Evolutionary conservation across 2,888 invertebrate genomes (phyloP).

Genomic region (Myopa testacea): DNA sequence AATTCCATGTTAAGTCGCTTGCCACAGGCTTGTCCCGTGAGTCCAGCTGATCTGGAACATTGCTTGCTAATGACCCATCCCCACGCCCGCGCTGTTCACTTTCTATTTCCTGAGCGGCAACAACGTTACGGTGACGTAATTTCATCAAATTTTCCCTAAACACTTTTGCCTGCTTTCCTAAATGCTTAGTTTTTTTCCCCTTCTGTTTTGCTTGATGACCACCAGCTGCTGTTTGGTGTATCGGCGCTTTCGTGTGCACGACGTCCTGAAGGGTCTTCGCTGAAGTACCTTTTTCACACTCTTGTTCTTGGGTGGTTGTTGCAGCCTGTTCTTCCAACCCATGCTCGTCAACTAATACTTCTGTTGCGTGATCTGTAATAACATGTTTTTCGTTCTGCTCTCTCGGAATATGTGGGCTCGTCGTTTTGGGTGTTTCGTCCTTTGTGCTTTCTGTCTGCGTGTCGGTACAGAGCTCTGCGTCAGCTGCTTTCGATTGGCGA

Average conservation of each 20-base stretch:
- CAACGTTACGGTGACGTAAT: slow-evolving; percentile 1
- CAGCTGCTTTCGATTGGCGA: background rate
- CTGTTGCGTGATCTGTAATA: slow-evolving; percentile 16
- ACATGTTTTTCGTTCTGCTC: background rate
- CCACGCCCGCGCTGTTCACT: background rate
- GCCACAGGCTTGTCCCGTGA: background rate
- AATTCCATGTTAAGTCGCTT: background rate
- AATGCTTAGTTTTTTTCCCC: slow-evolving; percentile 1
- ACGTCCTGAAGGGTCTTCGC: background rate
- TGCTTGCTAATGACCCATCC: background rate
- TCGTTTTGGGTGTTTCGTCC: background rate
- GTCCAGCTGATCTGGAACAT: background rate
- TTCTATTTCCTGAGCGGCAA: background rate
- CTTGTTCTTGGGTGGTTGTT: background rate
- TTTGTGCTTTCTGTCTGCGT: background rate
- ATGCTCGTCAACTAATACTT: background rate
- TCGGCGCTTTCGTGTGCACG: background rate
- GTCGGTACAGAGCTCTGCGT: background rate
- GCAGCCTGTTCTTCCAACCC: background rate
- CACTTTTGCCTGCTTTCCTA: background rate
- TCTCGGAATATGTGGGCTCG: background rate
- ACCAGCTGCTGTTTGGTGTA: background rate
- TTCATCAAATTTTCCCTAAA: slow-evolving; percentile 7
- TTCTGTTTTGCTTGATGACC: background rate
- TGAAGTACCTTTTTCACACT: background rate